Evolutionary conservation across 1,140 invertebrate genomes (phyloP).

Genomic region (Zaprionus nigranus): DNA sequence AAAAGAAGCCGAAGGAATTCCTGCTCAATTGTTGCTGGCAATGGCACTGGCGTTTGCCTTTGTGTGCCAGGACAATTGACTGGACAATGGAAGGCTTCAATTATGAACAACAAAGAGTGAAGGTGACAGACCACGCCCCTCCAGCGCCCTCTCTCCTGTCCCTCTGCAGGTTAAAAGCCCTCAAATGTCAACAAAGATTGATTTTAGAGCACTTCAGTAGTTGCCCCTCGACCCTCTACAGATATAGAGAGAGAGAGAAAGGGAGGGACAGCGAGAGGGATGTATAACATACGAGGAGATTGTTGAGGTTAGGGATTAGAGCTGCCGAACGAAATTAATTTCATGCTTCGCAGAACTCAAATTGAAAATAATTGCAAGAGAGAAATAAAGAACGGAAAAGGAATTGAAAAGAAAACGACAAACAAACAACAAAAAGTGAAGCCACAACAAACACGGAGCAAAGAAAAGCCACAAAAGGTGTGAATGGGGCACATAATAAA

Average conservation of each 20-base stretch:
- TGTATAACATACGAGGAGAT: conserved; percentile 2
- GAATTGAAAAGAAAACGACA: background rate
- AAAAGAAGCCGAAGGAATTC: background rate
- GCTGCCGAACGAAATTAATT: conserved; percentile 64
- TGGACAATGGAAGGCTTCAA: conserved; percentile 37
- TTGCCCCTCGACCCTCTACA: background rate
- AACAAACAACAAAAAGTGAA: background rate
- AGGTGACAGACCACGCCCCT: conserved; percentile 8
- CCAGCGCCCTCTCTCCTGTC: background rate
- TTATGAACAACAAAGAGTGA: conserved; percentile 32
- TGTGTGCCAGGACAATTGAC: conserved; percentile 37
- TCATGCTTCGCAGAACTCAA: conserved; percentile 70
- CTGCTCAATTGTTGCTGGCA: conserved; percentile 12
- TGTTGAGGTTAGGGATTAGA: conserved; percentile 27
- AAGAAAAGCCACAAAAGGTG: conserved; percentile 31
- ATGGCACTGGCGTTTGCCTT: conserved; percentile 10
- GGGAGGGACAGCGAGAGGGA: background rate
- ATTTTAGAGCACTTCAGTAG: conserved; percentile 29
- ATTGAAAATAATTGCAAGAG: conserved; percentile 68
- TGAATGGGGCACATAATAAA: conserved; percentile 34
- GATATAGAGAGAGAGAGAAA: background rate
- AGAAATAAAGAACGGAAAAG: background rate
- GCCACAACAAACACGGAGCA: background rate
- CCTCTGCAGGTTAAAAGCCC: conserved; percentile 24
- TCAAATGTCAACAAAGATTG: conserved; percentile 45